These are phyloP conservation scores for Lasioglossum vierecki DNA, from an alignment of 2,888 invertebrate species.

Conservation along the genomic window DNA sequence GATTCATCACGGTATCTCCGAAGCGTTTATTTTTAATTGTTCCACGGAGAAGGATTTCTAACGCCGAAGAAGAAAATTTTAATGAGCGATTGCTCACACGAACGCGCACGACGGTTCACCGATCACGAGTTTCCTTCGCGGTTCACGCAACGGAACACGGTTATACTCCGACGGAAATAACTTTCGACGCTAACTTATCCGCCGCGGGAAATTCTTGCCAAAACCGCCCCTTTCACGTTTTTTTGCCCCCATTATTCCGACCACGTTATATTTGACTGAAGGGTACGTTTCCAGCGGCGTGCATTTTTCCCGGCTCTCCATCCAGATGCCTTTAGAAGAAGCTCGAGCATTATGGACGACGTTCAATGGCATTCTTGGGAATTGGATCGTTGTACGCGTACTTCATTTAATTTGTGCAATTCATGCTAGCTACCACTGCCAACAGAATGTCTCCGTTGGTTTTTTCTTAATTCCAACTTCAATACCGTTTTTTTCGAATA, in stretches of 20 bases:
- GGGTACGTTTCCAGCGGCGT: constrained; percentile 15
- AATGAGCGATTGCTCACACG: background rate
- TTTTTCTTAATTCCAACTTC: background rate
- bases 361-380: background rate
- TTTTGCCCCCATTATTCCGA: constrained; percentile 36
- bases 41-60: background rate
- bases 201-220: constrained; percentile 39
- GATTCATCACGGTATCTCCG: background rate
- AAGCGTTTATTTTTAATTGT: background rate
- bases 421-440: too few relatives aligned
- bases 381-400: background rate
- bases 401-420: background rate
- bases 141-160: constrained; percentile 29
- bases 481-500: background rate
- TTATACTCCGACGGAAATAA: constrained; percentile 55
- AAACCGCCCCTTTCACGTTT: constrained; percentile 45
- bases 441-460: background rate
- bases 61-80: background rate
- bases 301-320: background rate
- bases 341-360: background rate
- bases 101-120: constrained; percentile 11
- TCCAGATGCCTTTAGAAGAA: background rate
- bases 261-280: constrained; percentile 52
- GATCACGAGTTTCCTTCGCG: constrained; percentile 41
- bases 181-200: constrained; percentile 49